phyloP scores from a whole-genome alignment of 64 coral and sea anemone species.

The Catalaphyllia jardinei region DNA sequence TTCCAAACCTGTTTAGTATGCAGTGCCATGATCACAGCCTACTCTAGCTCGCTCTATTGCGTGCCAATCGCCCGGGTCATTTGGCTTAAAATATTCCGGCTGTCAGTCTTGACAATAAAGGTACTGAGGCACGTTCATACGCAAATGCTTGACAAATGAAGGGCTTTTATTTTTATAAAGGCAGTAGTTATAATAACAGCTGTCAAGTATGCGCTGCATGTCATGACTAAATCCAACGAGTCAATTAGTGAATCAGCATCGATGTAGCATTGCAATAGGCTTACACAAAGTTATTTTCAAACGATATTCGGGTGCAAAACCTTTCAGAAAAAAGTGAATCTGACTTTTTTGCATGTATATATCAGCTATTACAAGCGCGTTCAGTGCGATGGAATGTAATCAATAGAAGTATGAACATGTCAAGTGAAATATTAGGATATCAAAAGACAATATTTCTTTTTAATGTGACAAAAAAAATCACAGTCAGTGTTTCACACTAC shows the following conservation, averaged over 20 bases:
- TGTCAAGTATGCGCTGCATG: not conserved
- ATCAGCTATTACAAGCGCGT: too few species aligned
- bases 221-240: not conserved
- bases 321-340: not conserved
- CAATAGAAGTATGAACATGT: too few species aligned
- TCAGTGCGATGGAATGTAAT: too few species aligned
- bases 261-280: not conserved
- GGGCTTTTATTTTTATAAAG: not conserved
- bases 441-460: too few species aligned
- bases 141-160: not conserved
- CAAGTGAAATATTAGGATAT: too few species aligned
- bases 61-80: not conserved
- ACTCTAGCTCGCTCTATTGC: too few species aligned
- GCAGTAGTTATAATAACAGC: not conserved
- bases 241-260: not conserved
- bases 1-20: too few species aligned
- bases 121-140: not conserved
- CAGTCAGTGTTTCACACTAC: too few species aligned
- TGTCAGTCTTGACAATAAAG: not conserved
- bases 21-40: too few species aligned
- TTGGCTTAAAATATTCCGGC: not conserved
- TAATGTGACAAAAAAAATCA: too few species aligned
- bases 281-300: not conserved
- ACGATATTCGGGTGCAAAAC: not conserved
- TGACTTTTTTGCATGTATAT: too few species aligned